Percentiles rank a stretch among this genome's conserved stretches.
Evolutionary conservation across 92 coral and sea anemone genomes (phyloP).

Genomic region (Galaxea fascicularis): DNA sequence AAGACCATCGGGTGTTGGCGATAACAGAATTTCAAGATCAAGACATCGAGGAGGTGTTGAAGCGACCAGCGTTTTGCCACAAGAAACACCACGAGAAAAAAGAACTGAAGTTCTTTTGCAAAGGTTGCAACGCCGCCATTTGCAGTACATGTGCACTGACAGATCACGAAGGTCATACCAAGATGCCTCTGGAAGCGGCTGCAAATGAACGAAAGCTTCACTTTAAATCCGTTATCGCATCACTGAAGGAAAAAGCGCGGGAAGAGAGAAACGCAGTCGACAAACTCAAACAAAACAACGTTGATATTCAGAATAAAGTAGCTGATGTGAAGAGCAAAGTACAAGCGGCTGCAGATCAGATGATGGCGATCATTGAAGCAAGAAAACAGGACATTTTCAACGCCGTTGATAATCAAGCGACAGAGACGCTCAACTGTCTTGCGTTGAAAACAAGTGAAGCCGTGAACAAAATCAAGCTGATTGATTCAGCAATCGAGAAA

Average conservation of each 20-base stretch:
- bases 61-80: conserved; percentile 27
- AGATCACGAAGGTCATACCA: neutral
- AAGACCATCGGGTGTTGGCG: neutral
- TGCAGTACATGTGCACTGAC: conserved; percentile 7
- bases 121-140: neutral
- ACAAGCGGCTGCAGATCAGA: neutral
- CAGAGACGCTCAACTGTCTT: neutral
- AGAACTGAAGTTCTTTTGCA: neutral
- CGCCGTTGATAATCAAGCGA: neutral
- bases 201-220: neutral
- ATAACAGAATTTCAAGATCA: conserved; percentile 41
- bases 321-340: neutral
- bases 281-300: neutral
- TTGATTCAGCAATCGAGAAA: neutral
- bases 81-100: conserved; percentile 1
- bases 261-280: neutral
- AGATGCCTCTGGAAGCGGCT: neutral
- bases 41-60: conserved; percentile 2
- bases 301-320: neutral
- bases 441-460: neutral
- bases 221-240: neutral
- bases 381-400: neutral
- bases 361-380: neutral
- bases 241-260: neutral
- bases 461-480: too few relatives aligned